Conservation (phyloP, 2,888 invertebrate species). For the Tholera decimalis region DNA sequence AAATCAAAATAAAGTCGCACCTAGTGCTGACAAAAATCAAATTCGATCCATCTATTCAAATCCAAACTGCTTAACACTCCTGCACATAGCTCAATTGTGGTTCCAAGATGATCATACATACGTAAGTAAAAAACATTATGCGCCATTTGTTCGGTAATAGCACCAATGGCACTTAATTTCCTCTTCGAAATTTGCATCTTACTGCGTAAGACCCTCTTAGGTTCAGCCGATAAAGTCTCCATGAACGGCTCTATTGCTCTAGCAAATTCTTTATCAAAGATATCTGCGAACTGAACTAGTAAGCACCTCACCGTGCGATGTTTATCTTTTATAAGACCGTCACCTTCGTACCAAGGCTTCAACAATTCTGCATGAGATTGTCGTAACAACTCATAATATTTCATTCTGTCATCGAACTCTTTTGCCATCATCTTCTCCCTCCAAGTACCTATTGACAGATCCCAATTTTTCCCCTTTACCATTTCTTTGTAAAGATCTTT, state of each 20-base stretch:
- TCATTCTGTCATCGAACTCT: constrained; percentile 83
- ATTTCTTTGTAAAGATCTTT: constrained; percentile 78
- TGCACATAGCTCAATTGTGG: constrained; percentile 79
- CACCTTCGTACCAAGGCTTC: constrained; percentile 83
- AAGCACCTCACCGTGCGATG: constrained; percentile 75
- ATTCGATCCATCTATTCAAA: constrained; percentile 84
- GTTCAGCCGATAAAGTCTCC: not conserved
- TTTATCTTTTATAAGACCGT: constrained; percentile 77
- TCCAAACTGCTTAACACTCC: constrained; percentile 85
- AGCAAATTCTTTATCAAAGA: constrained; percentile 77
- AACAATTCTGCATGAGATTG: constrained; percentile 76
- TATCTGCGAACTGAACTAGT: constrained; percentile 76
- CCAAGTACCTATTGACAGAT: constrained; percentile 82
- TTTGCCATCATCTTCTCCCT: constrained; percentile 80
- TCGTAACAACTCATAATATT: constrained; percentile 76
- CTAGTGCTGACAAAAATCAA: constrained; percentile 80
- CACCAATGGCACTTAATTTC: constrained; percentile 28
- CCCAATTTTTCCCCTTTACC: constrained; percentile 75
- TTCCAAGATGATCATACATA: constrained; percentile 76
- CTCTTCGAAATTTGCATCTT: not conserved
- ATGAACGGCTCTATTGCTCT: constrained; percentile 58
- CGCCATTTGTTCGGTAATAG: constrained; percentile 56
- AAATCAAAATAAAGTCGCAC: constrained; percentile 1
- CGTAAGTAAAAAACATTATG: constrained; percentile 79
- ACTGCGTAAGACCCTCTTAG: not conserved